phyloP scores from a whole-genome alignment of 2,797 vertebrate species.

The Pelodytes ibericus region DNA sequence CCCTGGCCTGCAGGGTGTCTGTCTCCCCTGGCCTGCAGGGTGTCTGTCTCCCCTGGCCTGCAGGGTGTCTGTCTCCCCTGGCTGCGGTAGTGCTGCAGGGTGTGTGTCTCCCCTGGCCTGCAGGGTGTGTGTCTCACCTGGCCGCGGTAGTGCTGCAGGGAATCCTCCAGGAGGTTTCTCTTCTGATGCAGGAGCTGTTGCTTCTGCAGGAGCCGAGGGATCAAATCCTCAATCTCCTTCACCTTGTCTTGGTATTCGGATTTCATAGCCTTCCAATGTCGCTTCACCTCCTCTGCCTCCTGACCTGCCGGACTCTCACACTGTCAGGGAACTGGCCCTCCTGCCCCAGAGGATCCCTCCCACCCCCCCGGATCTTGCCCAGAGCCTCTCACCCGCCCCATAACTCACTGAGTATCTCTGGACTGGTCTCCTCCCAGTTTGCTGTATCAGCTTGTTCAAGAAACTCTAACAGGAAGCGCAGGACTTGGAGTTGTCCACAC shows the following conservation, averaged over 20 bases:
- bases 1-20: too few species aligned
- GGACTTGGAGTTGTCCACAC: slow-evolving; percentile 34
- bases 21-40: too few species aligned
- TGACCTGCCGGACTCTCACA: slow-evolving; percentile 13
- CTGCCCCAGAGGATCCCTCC: too few species aligned
- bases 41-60: too few species aligned
- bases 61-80: too few species aligned
- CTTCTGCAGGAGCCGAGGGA: slow-evolving; percentile 44
- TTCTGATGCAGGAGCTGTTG: slow-evolving; percentile 15
- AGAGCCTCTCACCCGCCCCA: too few species aligned
- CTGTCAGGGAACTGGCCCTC: too few species aligned
- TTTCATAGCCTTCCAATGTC: slow-evolving; percentile 55
- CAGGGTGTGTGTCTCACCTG: too few species aligned
- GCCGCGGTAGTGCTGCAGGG: slow-evolving; percentile 19
- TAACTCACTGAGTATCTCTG: slow-evolving; percentile 2
- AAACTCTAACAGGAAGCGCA: slow-evolving; percentile 35
- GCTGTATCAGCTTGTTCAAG: slow-evolving; percentile 19
- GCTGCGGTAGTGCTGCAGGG: too few species aligned
- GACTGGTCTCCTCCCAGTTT: slow-evolving; percentile 39
- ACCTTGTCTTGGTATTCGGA: slow-evolving; percentile 49
- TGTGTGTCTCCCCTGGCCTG: neutral
- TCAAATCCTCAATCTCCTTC: slow-evolving; percentile 25
- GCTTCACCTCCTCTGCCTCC: slow-evolving; percentile 40
- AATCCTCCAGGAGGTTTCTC: slow-evolving; percentile 33
- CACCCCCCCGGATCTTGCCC: too few species aligned